A percentile compares a stretch with the other conserved stretches of the same genome.
phyloP scores from a whole-genome alignment of 1,140 invertebrate species.

The Diachasmimorpha longicaudata region DNA sequence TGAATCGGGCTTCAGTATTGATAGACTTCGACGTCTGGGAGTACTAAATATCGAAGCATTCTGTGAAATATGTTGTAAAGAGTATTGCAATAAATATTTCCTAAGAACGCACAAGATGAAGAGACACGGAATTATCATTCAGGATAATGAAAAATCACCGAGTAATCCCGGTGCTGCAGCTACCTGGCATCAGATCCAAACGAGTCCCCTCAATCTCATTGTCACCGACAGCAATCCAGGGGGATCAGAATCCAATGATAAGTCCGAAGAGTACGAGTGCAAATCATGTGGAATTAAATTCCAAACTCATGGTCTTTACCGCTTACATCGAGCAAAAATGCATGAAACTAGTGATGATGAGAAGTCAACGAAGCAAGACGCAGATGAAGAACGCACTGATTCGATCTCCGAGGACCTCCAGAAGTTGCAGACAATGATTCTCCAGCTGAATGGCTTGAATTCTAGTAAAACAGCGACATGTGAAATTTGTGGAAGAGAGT shows the following conservation, averaged over 20 bases:
- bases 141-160: slow-evolving; percentile 63
- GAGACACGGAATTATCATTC: slow-evolving; percentile 74
- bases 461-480: slow-evolving; percentile 66
- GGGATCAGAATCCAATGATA: slow-evolving; percentile 48
- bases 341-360: slow-evolving; percentile 60
- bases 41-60: slow-evolving; percentile 88
- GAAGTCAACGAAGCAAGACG: slow-evolving; percentile 47
- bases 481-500: slow-evolving; percentile 67
- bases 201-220: slow-evolving; percentile 70
- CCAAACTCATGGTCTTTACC: slow-evolving; percentile 63
- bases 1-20: slow-evolving; percentile 70
- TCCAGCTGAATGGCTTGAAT: slow-evolving; percentile 83
- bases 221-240: slow-evolving; percentile 60
- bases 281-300: slow-evolving; percentile 66
- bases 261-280: slow-evolving; percentile 61
- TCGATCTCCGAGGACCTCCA: slow-evolving; percentile 80
- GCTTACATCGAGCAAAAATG: slow-evolving; percentile 59
- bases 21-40: slow-evolving; percentile 75
- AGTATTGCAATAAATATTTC: slow-evolving; percentile 95
- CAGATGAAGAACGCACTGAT: slow-evolving; percentile 55
- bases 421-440: slow-evolving; percentile 90
- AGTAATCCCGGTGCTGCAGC: slow-evolving; percentile 50
- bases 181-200: slow-evolving; percentile 66
- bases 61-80: slow-evolving; percentile 93
- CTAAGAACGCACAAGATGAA: slow-evolving; percentile 89